These are phyloP conservation scores for Menidia menidia DNA, from an alignment of 2,797 vertebrate genomes.

Conservation along the genomic window DNA sequence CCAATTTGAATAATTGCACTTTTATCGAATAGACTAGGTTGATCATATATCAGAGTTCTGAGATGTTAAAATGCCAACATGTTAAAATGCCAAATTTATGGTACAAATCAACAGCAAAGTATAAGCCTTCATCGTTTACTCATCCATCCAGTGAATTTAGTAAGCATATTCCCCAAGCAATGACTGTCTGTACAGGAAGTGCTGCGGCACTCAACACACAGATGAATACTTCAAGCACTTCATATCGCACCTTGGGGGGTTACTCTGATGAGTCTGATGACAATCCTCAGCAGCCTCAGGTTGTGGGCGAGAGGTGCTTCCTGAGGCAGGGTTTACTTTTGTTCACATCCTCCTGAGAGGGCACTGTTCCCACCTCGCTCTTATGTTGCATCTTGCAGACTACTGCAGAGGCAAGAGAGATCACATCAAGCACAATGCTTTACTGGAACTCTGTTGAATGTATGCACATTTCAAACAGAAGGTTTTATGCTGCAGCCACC, in stretches of 20 bases:
- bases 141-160: conserved; percentile 15
- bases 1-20: not conserved
- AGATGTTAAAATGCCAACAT: not conserved
- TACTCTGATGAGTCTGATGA: conserved; percentile 7
- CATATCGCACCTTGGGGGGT: conserved; percentile 1
- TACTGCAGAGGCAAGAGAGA: conserved; percentile 21
- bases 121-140: not conserved
- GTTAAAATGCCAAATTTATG: not conserved
- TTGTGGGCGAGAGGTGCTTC: conserved; percentile 26
- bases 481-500: conserved; percentile 2
- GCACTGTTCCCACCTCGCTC: conserved; percentile 10
- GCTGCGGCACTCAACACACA: conserved; percentile 13
- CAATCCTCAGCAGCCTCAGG: conserved; percentile 4
- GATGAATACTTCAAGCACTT: conserved; percentile 2
- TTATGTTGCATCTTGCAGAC: conserved; percentile 27
- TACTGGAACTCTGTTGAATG: too few relatives aligned
- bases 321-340: conserved; percentile 16
- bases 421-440: not conserved
- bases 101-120: not conserved
- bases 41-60: too few relatives aligned
- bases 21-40: not conserved
- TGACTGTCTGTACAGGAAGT: conserved; percentile 18
- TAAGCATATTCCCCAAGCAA: conserved; percentile 12
- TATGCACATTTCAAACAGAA: conserved; percentile 1
- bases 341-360: conserved; percentile 17